Evolutionary conservation across 1,140 invertebrate genomes (phyloP).

Genomic region (Melanaphis sacchari): DNA sequence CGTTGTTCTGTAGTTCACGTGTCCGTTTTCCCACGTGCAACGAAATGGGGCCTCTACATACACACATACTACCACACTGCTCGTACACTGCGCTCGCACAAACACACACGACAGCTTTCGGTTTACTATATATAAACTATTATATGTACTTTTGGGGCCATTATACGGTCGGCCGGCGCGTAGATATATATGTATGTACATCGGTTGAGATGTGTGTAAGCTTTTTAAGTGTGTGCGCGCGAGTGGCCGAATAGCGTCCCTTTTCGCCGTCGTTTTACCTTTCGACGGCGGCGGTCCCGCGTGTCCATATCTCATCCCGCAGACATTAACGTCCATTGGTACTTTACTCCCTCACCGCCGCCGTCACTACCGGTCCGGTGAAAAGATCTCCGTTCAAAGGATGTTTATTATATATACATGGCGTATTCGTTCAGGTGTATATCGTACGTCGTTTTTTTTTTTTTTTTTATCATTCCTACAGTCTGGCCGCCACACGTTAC

Average conservation of each 20-base stretch:
- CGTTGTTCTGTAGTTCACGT: background rate
- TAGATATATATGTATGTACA: too few species aligned
- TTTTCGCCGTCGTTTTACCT: background rate
- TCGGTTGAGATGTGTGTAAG: background rate
- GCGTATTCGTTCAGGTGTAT: background rate
- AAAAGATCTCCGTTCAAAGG: background rate
- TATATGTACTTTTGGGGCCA: background rate
- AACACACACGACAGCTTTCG: too few species aligned
- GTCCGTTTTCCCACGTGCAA: slow-evolving; percentile 43
- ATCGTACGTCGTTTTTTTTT: background rate
- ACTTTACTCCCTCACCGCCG: background rate
- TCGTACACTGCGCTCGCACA: too few species aligned
- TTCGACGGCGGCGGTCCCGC: background rate
- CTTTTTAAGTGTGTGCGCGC: background rate
- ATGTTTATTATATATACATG: background rate
- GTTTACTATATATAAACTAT: background rate
- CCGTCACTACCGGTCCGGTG: background rate
- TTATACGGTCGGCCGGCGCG: background rate
- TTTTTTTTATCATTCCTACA: background rate
- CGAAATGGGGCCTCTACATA: background rate
- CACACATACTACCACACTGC: background rate
- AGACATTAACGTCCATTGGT: slow-evolving; percentile 7
- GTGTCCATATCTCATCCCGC: background rate
- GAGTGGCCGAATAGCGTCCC: background rate
- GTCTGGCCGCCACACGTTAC: background rate